A percentile compares a stretch with the other conserved stretches of the same genome.
These are phyloP conservation scores for Physocephala rufipes DNA, from an alignment of 2,888 invertebrate genomes.

Conservation along the genomic window DNA sequence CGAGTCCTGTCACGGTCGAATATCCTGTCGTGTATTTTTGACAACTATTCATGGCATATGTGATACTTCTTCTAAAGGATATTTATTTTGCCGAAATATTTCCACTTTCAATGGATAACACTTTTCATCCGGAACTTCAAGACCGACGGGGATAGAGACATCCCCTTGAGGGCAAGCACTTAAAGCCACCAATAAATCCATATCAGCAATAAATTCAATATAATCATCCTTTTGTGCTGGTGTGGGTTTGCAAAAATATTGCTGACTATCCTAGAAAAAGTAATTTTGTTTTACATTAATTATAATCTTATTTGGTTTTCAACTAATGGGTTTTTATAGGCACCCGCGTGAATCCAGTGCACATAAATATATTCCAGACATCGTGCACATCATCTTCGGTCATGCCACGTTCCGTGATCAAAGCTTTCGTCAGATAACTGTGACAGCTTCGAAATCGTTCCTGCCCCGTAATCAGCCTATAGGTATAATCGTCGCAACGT, in stretches of 20 bases:
- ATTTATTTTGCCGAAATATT: constrained; percentile 58
- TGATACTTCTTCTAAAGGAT: neutral
- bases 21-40: neutral
- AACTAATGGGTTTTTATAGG: constrained; percentile 22
- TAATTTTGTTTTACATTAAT: neutral
- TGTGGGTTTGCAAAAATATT: constrained; percentile 68
- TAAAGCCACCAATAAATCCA: constrained; percentile 66
- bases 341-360: constrained; percentile 66
- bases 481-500: constrained; percentile 67
- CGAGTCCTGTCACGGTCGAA: constrained; percentile 67
- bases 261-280: constrained; percentile 62
- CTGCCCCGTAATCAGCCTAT: constrained; percentile 66
- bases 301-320: neutral
- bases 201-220: constrained; percentile 68
- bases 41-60: neutral
- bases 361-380: constrained; percentile 69
- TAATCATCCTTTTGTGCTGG: constrained; percentile 67
- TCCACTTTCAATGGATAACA: constrained; percentile 66
- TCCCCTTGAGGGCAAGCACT: constrained; percentile 67
- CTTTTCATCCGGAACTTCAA: constrained; percentile 62
- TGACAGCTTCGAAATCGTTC: constrained; percentile 66
- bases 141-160: constrained; percentile 65
- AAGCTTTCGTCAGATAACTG: constrained; percentile 64
- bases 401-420: constrained; percentile 60
- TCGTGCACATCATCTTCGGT: constrained; percentile 67